Evolutionary conservation across 2,888 invertebrate species (phyloP).

Genomic region (Cerastoderma edule): DNA sequence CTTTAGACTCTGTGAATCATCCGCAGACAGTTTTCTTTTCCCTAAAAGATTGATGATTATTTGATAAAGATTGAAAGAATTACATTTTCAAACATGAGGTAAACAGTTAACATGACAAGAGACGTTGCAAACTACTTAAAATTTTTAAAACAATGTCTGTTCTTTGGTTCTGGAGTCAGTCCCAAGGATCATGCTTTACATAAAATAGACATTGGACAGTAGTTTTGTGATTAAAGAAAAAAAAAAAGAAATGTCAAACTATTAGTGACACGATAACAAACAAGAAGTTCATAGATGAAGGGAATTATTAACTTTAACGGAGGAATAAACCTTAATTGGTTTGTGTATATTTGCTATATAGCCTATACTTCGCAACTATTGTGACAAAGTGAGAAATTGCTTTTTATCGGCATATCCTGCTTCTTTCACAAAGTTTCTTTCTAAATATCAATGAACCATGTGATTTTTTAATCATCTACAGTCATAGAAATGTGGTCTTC

Average conservation of each 20-base stretch:
- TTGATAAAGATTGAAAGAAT: not conserved
- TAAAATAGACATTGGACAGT: not conserved
- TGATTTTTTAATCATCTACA: too few species aligned
- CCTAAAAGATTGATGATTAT: slow-evolving; percentile 16
- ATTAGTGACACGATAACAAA: not conserved
- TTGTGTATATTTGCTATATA: too few species aligned
- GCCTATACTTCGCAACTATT: too few species aligned
- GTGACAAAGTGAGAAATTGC: too few species aligned
- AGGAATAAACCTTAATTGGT: not conserved
- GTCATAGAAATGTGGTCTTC: too few species aligned
- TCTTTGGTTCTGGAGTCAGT: not conserved
- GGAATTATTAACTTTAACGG: not conserved
- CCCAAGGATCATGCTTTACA: not conserved
- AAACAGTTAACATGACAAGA: too few species aligned
- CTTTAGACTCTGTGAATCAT: slow-evolving; percentile 8
- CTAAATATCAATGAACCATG: too few species aligned
- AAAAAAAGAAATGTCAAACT: not conserved
- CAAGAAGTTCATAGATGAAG: not conserved
- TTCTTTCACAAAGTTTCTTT: not conserved
- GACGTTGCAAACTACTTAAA: not conserved
- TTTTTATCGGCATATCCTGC: not conserved
- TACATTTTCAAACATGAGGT: not conserved
- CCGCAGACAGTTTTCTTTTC: slow-evolving; percentile 34
- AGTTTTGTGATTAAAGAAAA: not conserved
- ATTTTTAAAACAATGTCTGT: not conserved